A percentile compares a stretch with the other conserved stretches of the same genome.
Evolutionary conservation across 2,113 vertebrate genomes (phyloP).

Genomic region (Vombatus ursinus): DNA sequence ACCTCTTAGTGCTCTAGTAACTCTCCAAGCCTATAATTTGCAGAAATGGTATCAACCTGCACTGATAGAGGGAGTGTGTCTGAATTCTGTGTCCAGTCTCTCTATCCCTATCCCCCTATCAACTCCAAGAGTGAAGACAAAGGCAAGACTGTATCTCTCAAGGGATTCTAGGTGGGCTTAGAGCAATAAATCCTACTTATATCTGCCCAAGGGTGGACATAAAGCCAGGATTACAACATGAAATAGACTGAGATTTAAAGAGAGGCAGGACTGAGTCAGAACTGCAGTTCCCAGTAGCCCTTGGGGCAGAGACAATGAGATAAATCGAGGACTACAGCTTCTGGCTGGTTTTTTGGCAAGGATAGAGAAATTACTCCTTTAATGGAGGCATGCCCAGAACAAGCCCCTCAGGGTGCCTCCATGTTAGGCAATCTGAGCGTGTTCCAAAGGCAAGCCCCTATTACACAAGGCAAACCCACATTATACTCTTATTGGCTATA

Average conservation of each 20-base stretch:
- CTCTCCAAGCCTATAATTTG: background rate
- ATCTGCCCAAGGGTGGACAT: background rate
- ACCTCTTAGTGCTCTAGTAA: too few relatives aligned
- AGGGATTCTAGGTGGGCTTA: background rate
- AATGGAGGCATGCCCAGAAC: background rate
- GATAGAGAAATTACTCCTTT: background rate
- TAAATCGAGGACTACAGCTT: background rate
- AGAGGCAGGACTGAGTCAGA: background rate
- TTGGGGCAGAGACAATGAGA: background rate
- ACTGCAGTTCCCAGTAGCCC: background rate
- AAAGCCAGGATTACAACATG: background rate
- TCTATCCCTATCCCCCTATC: background rate
- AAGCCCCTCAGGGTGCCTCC: background rate
- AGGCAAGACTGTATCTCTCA: background rate
- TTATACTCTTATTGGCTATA: background rate
- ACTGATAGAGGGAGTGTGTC: background rate
- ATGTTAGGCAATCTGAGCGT: background rate
- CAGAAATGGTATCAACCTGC: background rate
- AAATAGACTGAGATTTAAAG: background rate
- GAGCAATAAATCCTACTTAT: background rate
- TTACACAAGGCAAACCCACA: background rate
- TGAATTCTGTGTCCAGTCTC: background rate
- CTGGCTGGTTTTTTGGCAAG: background rate
- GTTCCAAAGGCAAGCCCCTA: background rate
- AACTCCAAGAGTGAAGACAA: background rate